A percentile compares a stretch with the other conserved stretches of the same genome.
Conservation (phyloP, 2,113 vertebrate species). For the Rhea pennata region DNA sequence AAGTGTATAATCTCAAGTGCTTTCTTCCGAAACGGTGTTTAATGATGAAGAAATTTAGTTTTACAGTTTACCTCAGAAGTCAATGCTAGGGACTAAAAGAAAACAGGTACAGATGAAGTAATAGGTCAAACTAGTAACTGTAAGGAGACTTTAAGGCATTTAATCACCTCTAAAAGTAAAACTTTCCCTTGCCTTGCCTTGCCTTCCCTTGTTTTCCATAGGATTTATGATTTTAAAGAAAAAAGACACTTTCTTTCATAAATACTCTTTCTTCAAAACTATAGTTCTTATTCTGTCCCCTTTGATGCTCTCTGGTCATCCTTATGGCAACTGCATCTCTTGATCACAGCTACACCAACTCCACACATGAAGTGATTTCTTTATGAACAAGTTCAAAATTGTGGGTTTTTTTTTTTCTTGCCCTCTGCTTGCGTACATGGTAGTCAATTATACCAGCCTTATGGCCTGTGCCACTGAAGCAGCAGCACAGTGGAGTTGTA, state of each 20-base stretch:
- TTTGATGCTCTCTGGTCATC: not conserved
- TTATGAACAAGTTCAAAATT: not conserved
- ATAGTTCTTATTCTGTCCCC: not conserved
- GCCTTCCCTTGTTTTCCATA: not conserved
- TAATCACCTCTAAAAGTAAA: not conserved
- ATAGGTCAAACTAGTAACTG: not conserved
- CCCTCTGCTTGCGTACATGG: not conserved
- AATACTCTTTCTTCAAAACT: not conserved
- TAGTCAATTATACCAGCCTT: not conserved
- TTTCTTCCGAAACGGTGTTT: not conserved
- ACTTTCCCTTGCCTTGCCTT: not conserved
- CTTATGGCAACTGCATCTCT: not conserved
- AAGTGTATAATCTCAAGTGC: not conserved
- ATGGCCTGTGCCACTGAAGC: not conserved
- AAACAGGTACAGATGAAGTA: not conserved
- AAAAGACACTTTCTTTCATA: not conserved
- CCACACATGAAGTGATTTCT: not conserved
- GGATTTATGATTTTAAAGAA: not conserved
- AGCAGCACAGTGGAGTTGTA: not conserved
- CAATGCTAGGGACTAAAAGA: not conserved
- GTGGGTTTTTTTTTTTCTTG: not conserved
- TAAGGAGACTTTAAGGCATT: not conserved
- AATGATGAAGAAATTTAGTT: conserved; percentile 7
- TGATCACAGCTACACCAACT: not conserved
- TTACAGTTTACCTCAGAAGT: not conserved